Evolutionary conservation across 2,797 vertebrate genomes (phyloP), one percentile per base, ranked within the genome.

Genomic region (Chiloscyllium punctatum): DNA sequence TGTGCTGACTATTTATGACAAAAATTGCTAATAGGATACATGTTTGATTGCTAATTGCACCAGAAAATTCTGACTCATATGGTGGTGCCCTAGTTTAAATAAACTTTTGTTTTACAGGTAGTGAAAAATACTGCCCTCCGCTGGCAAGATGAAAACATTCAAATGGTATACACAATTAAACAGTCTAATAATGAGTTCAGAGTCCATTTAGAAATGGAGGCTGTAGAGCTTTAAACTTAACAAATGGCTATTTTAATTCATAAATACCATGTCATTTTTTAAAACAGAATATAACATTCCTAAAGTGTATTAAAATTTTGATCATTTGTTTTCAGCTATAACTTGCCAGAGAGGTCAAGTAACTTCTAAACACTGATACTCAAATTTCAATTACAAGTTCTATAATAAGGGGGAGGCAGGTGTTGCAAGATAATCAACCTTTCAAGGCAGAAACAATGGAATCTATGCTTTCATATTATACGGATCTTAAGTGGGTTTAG

Each of bases 81-180:
- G 72, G 0, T 71, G 27, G 1, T 18, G 27, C 69, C 42, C 69
- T 69, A 53, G 33, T 95, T 48, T 77, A 15, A 57, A 33, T 51
- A 57, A 23, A 94, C 21, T 11, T 57, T 48, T 92, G 25, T 72
- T 94, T 48, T 30, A 9, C 57, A 62, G 57, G 8, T 62, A 69
- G n/a, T 92, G 90, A 37, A 33, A 77, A 95, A 95, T 77, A 95
- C 94, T 95, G 94, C 77, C 94, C 71, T 95, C 94, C 95, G 48
- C 71, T 77, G 94, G 71, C 68, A 95, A 18, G 48, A 74, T 74
- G 8, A 5, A 77, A 94, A 72, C 30, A 69, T 69, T 48, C 18
- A 68, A 92, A 37, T 25, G 6, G 16, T 33, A 21, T 13, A 18
- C 9, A 68, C 16, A 69, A 37, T 13, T 11, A 0, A 66, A 92